phyloP scores from a whole-genome alignment of 2,113 vertebrate genomes.

The Brevimyrus niger region DNA sequence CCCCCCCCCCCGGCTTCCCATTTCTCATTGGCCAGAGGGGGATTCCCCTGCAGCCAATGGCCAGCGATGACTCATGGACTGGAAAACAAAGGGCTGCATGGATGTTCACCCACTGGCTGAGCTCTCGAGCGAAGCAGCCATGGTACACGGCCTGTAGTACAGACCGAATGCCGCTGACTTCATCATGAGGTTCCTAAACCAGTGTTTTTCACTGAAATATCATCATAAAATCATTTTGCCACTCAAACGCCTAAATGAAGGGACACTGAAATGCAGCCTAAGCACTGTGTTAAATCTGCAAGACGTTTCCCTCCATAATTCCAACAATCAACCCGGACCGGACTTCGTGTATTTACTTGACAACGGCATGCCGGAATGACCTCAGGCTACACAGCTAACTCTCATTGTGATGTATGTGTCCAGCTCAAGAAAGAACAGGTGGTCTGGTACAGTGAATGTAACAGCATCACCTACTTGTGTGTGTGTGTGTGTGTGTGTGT shows the following conservation, averaged over 20 bases:
- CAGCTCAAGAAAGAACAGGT: not conserved
- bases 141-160: not conserved
- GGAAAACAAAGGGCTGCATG: conserved; percentile 22
- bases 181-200: not conserved
- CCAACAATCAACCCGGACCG: not conserved
- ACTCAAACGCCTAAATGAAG: not conserved
- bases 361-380: not conserved
- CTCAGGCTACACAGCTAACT: not conserved
- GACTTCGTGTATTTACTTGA: not conserved
- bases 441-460: not conserved
- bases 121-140: not conserved
- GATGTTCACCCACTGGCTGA: not conserved
- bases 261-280: not conserved
- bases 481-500: not conserved
- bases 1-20: not conserved
- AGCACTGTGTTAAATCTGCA: not conserved
- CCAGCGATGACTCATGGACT: conserved; percentile 24
- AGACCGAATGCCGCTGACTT: not conserved
- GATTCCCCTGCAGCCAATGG: conserved; percentile 46
- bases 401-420: not conserved
- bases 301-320: not conserved
- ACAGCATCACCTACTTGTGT: conserved; percentile 15
- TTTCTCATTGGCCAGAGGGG: conserved; percentile 39
- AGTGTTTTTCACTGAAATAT: not conserved
- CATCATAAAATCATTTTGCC: not conserved